Base-by-base conservation (phyloP, 2,113 vertebrate species). In the Pachyramphus minor region DNA sequence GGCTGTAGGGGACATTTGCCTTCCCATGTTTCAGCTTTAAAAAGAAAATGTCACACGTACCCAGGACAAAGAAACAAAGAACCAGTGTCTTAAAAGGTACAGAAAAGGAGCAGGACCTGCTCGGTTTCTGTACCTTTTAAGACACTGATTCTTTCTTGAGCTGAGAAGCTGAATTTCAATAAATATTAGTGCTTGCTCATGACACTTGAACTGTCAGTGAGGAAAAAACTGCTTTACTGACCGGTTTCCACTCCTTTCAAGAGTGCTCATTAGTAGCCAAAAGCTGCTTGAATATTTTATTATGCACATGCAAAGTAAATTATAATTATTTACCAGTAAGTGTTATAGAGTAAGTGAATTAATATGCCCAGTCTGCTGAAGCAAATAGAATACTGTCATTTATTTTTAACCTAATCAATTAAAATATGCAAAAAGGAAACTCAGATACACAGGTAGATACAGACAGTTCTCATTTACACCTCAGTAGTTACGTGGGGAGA, bases 361-460 rank as follows among this genome's bases (percentile, higher is more conserved):
- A 95, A 94, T 89, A 89, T 59, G 42, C 80, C 78, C 41, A 44
- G 22, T 31, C 80, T 74, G 39, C 42, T 74, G 44, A 39, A 95
- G 76, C 53, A 90, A 95, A 80, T 5, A 37, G 50, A 90, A 87
- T 11, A 31, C 20, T 35, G 69, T 22, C 39, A 81, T 89, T 97
- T 96, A 93, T 87, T 96, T 93, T 66, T 85, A 87, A 89, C 47
- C 71, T 82, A 81, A 89, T 96, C 84, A 93, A 95, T 95, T 94
- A 96, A 41, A 94, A 94, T 92, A 93, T 92, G 74, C 42, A 90
- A 85, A 93, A 95, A 80, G n/a, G 68, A 71, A 90, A 84, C 63
- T 68, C 50, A 79, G 50, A 60, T 52, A 56, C 41, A 20, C 67
- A 82, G 68, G 74, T 79, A 89, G 49, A 53, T 21, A 12, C 27